Evolutionary conservation across 2,888 invertebrate genomes (phyloP).

Genomic region (Eupithecia exiguata): DNA sequence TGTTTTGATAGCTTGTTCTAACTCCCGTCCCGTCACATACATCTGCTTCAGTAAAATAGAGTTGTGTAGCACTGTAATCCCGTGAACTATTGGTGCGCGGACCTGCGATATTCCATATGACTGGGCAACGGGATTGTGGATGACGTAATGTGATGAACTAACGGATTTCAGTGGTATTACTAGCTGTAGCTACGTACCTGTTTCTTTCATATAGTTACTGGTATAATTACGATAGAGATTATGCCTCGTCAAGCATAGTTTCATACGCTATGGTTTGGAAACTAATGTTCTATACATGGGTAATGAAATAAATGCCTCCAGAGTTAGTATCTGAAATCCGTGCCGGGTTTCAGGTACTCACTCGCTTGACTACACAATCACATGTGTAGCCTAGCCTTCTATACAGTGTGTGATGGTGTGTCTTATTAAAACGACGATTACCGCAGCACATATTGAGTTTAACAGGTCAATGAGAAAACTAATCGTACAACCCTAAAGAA

Average conservation of each 20-base stretch:
- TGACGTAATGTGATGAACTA: conserved; percentile 41
- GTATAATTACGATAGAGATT: neutral
- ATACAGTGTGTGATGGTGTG: too few species aligned
- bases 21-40: neutral
- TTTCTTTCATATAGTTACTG: conserved; percentile 14
- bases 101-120: conserved; percentile 40
- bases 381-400: too few species aligned
- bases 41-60: conserved; percentile 11
- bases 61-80: conserved; percentile 22
- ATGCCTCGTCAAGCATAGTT: neutral
- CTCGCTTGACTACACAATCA: neutral
- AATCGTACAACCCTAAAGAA: too few species aligned
- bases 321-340: neutral
- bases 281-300: neutral
- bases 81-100: conserved; percentile 32
- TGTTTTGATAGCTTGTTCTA: conserved; percentile 7
- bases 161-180: conserved; percentile 28
- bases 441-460: too few species aligned
- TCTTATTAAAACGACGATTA: too few species aligned
- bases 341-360: neutral
- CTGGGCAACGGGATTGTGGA: conserved; percentile 40
- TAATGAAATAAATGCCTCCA: neutral
- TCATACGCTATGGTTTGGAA: neutral
- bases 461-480: too few species aligned
- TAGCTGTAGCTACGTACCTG: conserved; percentile 24